A percentile compares a stretch with the other conserved stretches of the same genome.
phyloP scores from a whole-genome alignment of 2,797 vertebrate genomes.

The Erithacus rubecula region DNA sequence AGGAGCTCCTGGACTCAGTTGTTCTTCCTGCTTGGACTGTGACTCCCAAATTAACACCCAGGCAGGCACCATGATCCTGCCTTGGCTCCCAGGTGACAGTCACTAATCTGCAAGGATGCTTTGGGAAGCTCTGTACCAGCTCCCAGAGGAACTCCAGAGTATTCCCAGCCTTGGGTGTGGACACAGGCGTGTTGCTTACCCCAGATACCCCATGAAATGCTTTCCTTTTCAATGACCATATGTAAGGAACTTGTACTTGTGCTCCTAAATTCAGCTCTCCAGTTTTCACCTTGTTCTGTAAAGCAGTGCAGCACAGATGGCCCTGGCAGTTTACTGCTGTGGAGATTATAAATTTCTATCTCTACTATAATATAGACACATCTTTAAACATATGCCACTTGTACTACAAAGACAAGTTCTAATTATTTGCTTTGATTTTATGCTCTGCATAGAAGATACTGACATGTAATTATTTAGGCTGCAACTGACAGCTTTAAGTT shows the following conservation, averaged over 20 bases:
- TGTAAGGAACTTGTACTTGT: fast-evolving
- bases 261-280: background rate
- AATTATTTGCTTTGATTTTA: background rate
- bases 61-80: background rate
- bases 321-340: background rate
- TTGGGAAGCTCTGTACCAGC: background rate
- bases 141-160: background rate
- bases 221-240: background rate
- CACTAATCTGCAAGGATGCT: background rate
- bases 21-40: background rate
- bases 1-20: background rate
- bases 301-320: background rate
- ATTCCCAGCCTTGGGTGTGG: background rate
- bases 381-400: background rate
- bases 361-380: background rate
- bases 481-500: background rate
- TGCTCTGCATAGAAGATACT: background rate
- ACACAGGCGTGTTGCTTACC: background rate
- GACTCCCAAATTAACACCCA: background rate
- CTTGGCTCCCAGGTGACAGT: background rate
- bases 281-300: background rate
- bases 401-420: background rate
- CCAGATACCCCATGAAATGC: background rate
- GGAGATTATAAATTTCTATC: background rate
- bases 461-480: background rate